Base-by-base conservation (phyloP, 2,113 vertebrate genomes). In the Stictonetta naevosa region DNA sequence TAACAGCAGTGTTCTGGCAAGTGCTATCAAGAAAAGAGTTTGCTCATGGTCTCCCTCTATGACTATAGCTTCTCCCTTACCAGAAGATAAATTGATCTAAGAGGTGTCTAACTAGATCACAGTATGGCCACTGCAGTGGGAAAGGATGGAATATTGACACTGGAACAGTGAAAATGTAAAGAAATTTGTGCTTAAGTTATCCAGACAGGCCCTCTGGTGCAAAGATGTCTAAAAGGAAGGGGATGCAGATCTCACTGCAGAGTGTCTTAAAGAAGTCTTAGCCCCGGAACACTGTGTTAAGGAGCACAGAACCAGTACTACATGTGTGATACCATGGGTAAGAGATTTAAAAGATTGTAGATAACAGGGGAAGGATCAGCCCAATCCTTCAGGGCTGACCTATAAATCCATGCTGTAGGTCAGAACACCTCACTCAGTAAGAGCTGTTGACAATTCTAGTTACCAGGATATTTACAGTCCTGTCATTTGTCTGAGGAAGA, bases 401-500 rank as follows among this genome's bases (percentile, higher is more conserved):
- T 77, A 29, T 26, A 87, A 66, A 81, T 59, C 18, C 48, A 23
- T 44, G 29, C 33, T 56, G 29, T 46, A 69, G 19, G 20, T 52
- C 22, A 66, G 63, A 81, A 44, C 17, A 81, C 59, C 13, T 60
- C 60, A 4, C 10, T 89, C 52, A 78, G 26, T 29, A 87, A 94
- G 59, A 21, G 18, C 15, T 50, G 10, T 17, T 87, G 64, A 53
- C 18, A 78, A 7, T 67, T 91, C 71, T 33, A 81, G 23, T 74
- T 75, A 67, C 5, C 26, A 50, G 74, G 81, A 71, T 87, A 82
- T 71, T 94, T 89, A 81, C 50, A 82, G 59, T 53, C 40, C 50
- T 77, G 20, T 44, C 40, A 74, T 19, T 71, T 83, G 48, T 38
- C n/a, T 69, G 29, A 40, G 29, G 15, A 78, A 55, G 6, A 81